A percentile compares a stretch with the other conserved stretches of the same genome.
phyloP scores from a whole-genome alignment of 37 sponge, comb jelly and placozoan species.

The Oopsacas minuta region DNA sequence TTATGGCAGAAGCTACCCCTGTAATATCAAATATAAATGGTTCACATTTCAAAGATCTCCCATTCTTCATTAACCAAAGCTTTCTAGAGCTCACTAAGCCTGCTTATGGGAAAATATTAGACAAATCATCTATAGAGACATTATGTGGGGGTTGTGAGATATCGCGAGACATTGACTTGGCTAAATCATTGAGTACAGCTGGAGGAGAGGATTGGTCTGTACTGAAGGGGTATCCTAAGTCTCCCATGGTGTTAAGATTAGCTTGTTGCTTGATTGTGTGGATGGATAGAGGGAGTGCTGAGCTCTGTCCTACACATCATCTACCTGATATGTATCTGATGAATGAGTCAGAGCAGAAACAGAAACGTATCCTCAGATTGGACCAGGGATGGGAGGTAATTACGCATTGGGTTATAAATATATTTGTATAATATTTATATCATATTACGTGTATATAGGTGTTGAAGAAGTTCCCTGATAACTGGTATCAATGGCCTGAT shows the following conservation, averaged over 20 bases:
- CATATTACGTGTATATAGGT: background rate
- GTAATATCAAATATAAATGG: background rate
- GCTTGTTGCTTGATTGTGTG: background rate
- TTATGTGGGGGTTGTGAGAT: background rate
- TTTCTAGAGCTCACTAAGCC: background rate
- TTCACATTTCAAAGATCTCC: background rate
- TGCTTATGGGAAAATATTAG: background rate
- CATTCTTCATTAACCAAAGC: background rate
- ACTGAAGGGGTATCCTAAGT: background rate
- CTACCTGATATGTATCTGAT: conserved; percentile 43
- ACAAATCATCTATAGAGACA: background rate
- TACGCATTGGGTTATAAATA: background rate
- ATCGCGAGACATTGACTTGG: background rate
- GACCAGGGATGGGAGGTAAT: conserved; percentile 14
- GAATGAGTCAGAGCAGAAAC: conserved; percentile 31
- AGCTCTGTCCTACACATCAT: conserved; percentile 30
- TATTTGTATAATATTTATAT: background rate
- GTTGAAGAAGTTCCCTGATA: background rate
- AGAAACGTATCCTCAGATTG: background rate
- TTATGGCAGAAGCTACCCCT: background rate
- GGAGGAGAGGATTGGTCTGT: background rate
- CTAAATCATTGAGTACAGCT: background rate
- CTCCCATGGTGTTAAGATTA: conserved; percentile 14
- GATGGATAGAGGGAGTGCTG: conserved; percentile 1
- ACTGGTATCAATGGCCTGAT: conserved; percentile 20